Conservation (phyloP, 1,140 invertebrate species). For the Kradibia gibbosae region DNA sequence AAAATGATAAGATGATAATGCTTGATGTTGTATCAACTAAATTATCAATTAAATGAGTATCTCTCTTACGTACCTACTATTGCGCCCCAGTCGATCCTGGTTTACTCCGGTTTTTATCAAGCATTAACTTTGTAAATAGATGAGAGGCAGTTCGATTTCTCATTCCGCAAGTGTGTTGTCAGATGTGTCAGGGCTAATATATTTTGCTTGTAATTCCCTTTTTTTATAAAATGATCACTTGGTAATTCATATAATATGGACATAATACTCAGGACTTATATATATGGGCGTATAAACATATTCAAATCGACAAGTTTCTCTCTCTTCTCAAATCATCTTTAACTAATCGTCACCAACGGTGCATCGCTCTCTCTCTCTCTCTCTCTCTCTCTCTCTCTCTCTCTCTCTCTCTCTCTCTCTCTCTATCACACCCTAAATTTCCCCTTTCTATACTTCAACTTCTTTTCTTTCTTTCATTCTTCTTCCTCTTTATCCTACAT, state of each 20-base stretch:
- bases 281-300: neutral
- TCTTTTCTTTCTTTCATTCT: neutral
- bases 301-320: neutral
- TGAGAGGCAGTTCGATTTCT: neutral
- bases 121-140: neutral
- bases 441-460: too few species aligned
- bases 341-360: too few species aligned
- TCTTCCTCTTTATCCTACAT: neutral
- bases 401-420: neutral
- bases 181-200: neutral
- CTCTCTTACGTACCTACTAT: neutral
- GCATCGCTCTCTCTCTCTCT: neutral
- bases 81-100: neutral
- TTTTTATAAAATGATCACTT: conserved; percentile 37
- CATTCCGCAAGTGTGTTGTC: neutral
- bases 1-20: neutral
- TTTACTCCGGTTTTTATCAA: conserved; percentile 13
- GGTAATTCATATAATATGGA: neutral
- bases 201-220: conserved; percentile 35
- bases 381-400: neutral
- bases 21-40: too few species aligned
- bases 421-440: neutral
- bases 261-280: neutral
- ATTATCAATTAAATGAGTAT: too few species aligned
- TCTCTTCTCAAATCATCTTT: too few species aligned